Conservation (phyloP, 2,797 vertebrate genomes). For the Pangasius sanitwongsei region DNA sequence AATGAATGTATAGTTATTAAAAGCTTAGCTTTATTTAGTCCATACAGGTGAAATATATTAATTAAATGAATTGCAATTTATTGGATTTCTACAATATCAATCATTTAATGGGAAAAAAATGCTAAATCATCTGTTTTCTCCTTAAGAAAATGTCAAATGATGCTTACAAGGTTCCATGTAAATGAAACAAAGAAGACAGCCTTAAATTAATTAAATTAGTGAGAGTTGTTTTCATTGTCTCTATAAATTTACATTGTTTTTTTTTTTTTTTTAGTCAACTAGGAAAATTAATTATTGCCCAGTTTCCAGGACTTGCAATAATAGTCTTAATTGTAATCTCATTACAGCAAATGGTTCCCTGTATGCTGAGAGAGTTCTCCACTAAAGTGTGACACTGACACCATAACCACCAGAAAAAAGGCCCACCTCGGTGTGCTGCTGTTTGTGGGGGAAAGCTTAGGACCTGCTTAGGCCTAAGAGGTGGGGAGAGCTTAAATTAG, state of each 20-base stretch:
- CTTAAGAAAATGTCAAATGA: not conserved
- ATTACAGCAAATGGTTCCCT: constrained; percentile 52
- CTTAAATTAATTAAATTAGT: not conserved
- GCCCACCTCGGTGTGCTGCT: constrained; percentile 49
- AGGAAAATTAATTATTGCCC: not conserved
- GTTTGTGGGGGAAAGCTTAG: constrained; percentile 69
- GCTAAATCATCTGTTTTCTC: not conserved
- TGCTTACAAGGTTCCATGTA: not conserved
- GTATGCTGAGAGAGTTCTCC: constrained; percentile 75
- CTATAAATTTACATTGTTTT: not conserved
- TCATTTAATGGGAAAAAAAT: not conserved
- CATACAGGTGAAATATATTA: not conserved
- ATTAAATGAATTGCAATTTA: not conserved
- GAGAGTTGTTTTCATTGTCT: not conserved
- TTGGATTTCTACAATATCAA: not conserved
- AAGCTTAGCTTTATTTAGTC: not conserved
- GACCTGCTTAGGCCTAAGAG: constrained; percentile 57
- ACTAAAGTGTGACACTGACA: constrained; percentile 81
- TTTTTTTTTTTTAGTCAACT: not conserved
- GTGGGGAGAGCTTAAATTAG: constrained; percentile 60
- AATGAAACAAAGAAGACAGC: not conserved
- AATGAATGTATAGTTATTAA: not conserved
- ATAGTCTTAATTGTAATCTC: constrained; percentile 37
- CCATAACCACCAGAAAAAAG: constrained; percentile 49
- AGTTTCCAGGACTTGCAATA: constrained; percentile 7